Evolutionary conservation across 2,888 invertebrate species (phyloP).

Genomic region (Drosophila yooni): DNA sequence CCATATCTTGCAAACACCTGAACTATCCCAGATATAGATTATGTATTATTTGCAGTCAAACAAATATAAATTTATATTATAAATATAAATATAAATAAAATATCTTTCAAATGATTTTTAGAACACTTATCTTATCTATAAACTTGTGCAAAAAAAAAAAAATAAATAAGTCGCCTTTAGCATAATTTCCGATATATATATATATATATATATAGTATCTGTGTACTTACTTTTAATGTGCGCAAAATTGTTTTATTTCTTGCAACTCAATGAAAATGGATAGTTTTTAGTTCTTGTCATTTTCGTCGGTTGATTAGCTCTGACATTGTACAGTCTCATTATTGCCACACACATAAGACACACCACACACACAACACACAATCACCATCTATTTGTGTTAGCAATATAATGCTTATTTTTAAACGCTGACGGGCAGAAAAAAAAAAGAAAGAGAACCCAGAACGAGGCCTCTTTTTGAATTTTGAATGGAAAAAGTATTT

Average conservation of each 20-base stretch:
- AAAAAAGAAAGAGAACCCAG: conserved; percentile 2
- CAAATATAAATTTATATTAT: too few species aligned
- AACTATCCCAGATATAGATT: neutral
- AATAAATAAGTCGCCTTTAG: neutral
- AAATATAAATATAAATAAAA: neutral
- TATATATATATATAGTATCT: neutral
- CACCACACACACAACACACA: neutral
- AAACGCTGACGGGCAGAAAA: conserved; percentile 52
- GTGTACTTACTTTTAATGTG: neutral
- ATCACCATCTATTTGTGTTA: conserved; percentile 29
- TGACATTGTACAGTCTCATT: conserved; percentile 30
- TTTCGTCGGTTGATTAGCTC: conserved; percentile 14
- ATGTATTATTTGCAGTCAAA: neutral
- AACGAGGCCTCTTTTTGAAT: conserved; percentile 33
- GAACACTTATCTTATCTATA: neutral
- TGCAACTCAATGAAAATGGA: neutral
- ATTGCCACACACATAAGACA: conserved; percentile 9
- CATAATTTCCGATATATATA: neutral
- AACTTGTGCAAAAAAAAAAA: neutral
- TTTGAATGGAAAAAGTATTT: conserved; percentile 41
- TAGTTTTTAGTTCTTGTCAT: neutral
- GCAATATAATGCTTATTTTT: conserved; percentile 60
- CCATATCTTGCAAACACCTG: neutral
- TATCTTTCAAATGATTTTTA: neutral
- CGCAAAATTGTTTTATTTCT: neutral